Percentiles rank a stretch among this genome's conserved stretches.
phyloP scores from a whole-genome alignment of 37 sponge, comb jelly and placozoan species.

The Aphrocallistes beatrix region DNA sequence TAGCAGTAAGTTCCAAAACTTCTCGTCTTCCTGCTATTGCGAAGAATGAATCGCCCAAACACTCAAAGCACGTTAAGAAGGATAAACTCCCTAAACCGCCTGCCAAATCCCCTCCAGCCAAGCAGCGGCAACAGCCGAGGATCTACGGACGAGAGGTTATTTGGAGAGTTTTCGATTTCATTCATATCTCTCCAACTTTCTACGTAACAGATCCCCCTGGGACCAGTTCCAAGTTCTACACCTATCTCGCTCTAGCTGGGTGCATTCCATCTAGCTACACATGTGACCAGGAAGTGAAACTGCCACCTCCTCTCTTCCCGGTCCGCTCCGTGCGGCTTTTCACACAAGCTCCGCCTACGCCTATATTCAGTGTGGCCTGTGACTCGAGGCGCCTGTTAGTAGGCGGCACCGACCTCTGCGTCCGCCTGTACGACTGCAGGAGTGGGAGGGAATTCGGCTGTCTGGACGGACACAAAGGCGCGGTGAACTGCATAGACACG shows the following conservation, averaged over 20 bases:
- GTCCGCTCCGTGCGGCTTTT: background rate
- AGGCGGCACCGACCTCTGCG: background rate
- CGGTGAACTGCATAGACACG: background rate
- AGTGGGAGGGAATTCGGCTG: background rate
- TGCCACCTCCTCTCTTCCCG: background rate
- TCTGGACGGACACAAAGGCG: background rate
- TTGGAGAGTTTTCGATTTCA: constrained; percentile 13
- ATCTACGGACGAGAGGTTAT: background rate
- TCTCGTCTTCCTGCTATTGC: no score
- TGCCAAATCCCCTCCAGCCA: background rate
- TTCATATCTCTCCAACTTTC: background rate
- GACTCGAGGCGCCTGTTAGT: background rate
- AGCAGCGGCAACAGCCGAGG: background rate
- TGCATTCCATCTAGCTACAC: background rate
- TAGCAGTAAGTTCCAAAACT: no score
- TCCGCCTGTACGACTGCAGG: background rate
- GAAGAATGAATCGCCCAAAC: no score
- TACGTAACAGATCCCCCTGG: background rate
- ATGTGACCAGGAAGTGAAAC: background rate
- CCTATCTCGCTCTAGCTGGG: background rate
- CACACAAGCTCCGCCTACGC: background rate
- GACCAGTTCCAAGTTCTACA: background rate
- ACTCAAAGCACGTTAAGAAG: no score
- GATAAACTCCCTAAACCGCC: background rate
- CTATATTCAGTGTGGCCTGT: background rate